These are phyloP conservation scores for Scaptomyza hsui DNA, from an alignment of 1,140 invertebrate species.

Conservation along the genomic window DNA sequence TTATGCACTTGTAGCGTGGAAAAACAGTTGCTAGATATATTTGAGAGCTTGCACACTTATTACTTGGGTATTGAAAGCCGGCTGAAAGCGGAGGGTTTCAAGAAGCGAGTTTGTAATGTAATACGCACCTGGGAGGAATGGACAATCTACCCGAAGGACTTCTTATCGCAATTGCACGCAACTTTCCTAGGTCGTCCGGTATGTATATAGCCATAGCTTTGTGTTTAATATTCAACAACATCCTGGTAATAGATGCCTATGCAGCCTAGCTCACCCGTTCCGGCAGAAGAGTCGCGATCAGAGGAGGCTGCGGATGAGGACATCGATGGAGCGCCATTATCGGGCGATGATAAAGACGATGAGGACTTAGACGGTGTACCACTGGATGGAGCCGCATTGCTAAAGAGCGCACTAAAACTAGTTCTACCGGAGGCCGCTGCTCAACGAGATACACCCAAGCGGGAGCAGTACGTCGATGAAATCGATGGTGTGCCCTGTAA, in stretches of 20 bases:
- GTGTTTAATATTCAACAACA: conserved; percentile 12
- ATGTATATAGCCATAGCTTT: not conserved
- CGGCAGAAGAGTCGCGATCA: conserved; percentile 52
- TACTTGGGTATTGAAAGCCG: conserved; percentile 93
- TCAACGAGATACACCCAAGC: conserved; percentile 55
- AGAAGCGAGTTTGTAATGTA: conserved; percentile 96
- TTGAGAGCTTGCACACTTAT: conserved; percentile 91
- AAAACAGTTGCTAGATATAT: conserved; percentile 93
- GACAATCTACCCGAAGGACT: conserved; percentile 97
- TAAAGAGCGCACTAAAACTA: conserved; percentile 88
- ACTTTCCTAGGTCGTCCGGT: conserved; percentile 91
- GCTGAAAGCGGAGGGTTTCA: conserved; percentile 97
- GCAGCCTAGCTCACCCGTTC: conserved; percentile 38
- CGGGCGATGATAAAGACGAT: conserved; percentile 87
- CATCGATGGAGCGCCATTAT: conserved; percentile 89
- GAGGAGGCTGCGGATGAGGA: conserved; percentile 83
- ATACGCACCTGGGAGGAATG: conserved; percentile 99
- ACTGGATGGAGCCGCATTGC: conserved; percentile 91
- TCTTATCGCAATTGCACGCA: conserved; percentile 95
- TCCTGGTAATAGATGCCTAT: not conserved
- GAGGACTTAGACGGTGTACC: conserved; percentile 91
- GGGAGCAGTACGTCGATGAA: conserved; percentile 86
- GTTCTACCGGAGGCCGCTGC: conserved; percentile 75
- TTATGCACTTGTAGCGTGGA: conserved; percentile 89
- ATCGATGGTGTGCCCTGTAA: conserved; percentile 91